Evolutionary conservation across 2,113 vertebrate genomes (phyloP).

Genomic region (Pterocles orientalis): DNA sequence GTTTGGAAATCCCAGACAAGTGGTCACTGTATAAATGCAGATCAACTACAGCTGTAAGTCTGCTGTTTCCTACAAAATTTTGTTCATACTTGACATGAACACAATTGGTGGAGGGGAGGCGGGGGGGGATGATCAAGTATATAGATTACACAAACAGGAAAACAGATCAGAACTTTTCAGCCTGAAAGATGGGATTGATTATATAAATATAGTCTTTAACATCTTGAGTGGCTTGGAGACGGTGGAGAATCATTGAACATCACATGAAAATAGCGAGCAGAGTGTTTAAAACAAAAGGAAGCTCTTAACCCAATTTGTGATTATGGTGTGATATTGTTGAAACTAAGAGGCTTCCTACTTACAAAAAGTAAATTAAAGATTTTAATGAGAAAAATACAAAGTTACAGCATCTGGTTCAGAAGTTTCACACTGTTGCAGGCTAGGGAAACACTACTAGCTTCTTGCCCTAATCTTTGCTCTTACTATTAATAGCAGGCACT

Average conservation of each 20-base stretch:
- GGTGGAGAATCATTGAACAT: not conserved
- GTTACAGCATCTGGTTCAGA: not conserved
- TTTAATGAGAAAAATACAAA: not conserved
- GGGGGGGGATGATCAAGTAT: not conserved
- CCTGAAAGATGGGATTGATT: not conserved
- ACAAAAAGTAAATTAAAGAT: not conserved
- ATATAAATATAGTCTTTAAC: not conserved
- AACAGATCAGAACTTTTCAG: not conserved
- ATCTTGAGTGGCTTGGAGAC: not conserved
- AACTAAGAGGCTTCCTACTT: not conserved
- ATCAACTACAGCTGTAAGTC: accelerated
- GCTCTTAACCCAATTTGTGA: not conserved
- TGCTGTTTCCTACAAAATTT: not conserved
- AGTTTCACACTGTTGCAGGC: not conserved
- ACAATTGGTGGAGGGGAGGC: not conserved
- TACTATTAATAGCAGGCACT: not conserved
- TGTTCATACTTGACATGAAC: not conserved
- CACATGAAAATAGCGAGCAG: not conserved
- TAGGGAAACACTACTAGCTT: not conserved
- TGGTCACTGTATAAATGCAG: not conserved
- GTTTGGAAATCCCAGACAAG: not conserved
- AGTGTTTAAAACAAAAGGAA: not conserved
- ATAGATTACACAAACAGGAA: not conserved
- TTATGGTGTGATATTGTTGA: not conserved
- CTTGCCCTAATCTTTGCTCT: not conserved